Base-by-base conservation (phyloP, 2,888 invertebrate species). In the Macrosiphum euphorbiae region DNA sequence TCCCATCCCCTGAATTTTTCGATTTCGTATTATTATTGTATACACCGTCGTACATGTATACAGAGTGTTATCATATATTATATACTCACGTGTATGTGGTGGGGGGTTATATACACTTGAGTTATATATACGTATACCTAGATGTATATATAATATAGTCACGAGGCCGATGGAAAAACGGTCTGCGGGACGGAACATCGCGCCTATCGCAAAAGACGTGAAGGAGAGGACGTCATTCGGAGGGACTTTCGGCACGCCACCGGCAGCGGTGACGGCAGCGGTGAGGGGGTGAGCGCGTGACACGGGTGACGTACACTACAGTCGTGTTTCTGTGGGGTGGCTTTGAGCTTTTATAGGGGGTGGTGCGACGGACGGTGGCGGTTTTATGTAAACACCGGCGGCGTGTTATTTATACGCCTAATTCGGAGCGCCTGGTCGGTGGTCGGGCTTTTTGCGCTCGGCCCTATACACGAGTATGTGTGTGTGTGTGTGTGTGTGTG, bases 381-480 rank as follows among this genome's bases (percentile, higher is more conserved):
- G 78, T 78, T 78, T 41, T 90, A 50, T 84, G 78, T 90, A 90
- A 78, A 90, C 78, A 78, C 50, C 26, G 78, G 44, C 41, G 67
- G 35, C 78, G 41, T 78, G 90, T 78, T 78, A 90, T 90, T 90
- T 78, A 50, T 90, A 52, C 41, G 78, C 50, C 90, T 90, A 78
- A 35, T 90, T 90, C 35, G 52, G 26, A 78, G 26, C 50, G 52
- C 78, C 78, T 47, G 28, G 28, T 7, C 67, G 67, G 24, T 47
- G 28, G 28, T 50, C 78, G 67, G 11, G 78, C 47, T 35, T 47
- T 67, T 67, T 50, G 50, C 47, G 47, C 28, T 55, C 28, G 58
- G 20, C 41, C 44, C 44, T 44, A 28, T 26, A 47, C 11, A 16
- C 26, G 13, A 28, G 44, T n/a, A 13, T 44, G 44, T 35, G 78